phyloP scores from a whole-genome alignment of 2,888 invertebrate species.

The Hypena proboscidalis region DNA sequence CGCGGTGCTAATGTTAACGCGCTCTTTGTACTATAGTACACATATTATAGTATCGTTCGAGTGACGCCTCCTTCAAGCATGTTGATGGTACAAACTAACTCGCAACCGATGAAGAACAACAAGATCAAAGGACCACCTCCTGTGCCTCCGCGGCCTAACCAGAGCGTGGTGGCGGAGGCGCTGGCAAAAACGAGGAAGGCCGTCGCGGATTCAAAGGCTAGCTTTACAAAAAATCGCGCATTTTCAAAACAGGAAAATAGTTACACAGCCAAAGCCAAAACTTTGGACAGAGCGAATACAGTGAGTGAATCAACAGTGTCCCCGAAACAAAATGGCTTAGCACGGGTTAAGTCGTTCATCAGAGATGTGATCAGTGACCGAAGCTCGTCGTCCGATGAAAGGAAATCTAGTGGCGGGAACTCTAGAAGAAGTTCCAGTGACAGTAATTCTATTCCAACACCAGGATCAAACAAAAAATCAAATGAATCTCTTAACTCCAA shows the following conservation, averaged over 20 bases:
- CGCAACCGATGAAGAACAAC: conserved; percentile 82
- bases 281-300: conserved; percentile 68
- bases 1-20: conserved; percentile 67
- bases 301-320: conserved; percentile 65
- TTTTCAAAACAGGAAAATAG: conserved; percentile 67
- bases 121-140: conserved; percentile 89
- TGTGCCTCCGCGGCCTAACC: conserved; percentile 92
- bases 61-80: conserved; percentile 75
- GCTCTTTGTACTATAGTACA: conserved; percentile 81
- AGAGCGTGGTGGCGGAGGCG: conserved; percentile 89
- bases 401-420: conserved; percentile 75
- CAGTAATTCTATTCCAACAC: conserved; percentile 70
- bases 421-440: conserved; percentile 79
- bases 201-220: conserved; percentile 78
- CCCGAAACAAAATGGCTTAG: conserved; percentile 80
- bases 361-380: conserved; percentile 83
- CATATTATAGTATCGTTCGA: conserved; percentile 80
- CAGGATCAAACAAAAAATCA: conserved; percentile 68
- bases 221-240: conserved; percentile 71
- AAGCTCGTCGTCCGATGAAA: conserved; percentile 79
- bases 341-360: conserved; percentile 81
- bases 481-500: conserved; percentile 79
- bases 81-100: conserved; percentile 85
- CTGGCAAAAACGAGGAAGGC: conserved; percentile 87
- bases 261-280: conserved; percentile 67